Evolutionary conservation across 2,888 invertebrate species (phyloP), one percentile per base, ranked within the genome.

Genomic region (Andrena camellia): DNA sequence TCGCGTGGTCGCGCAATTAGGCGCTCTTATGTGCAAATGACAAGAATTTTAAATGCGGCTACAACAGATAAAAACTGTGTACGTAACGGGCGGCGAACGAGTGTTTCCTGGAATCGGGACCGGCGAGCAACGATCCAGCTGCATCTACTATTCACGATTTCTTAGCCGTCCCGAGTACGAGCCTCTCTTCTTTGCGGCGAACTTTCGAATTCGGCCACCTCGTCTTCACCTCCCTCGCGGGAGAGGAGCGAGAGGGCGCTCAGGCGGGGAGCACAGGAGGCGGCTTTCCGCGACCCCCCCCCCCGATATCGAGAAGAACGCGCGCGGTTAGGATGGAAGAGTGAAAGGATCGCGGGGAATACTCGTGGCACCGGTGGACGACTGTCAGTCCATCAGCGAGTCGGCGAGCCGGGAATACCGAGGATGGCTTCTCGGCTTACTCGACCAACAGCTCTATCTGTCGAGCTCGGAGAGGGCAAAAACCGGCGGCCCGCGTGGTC

Each of bases 361-460:
- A 75, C 80, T 89, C 84, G 88, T 86, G 90, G 87, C 89, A 87
- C 86, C 50, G 72, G 86, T 84, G 88, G 89, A 89, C 89, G 90
- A 89, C 90, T 91, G 92, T 92, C 92, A 90, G 91, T 91, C 89
- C 86, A 78, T 89, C 87, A 84, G 86, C 76, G 86, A 86, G 84
- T 33, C 86, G 88, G 90, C 91, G 90, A 91, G 91, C 88, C 89
- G 89, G 86, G 91, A 93, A 93, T 93, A 89, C 91, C 90, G 87
- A 86, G 88, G 91, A 91, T 90, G 91, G 90, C 91, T 91, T 89
- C 88, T 83, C 86, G 83, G 89, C 92, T 92, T 91, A 89, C 91
- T 90, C 88, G 89, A 86, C 85, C 82, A 92, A 93, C 93, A 92
- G 92, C 91, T 92, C 90, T 91, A 91, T 90, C 90, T 88, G 85